A percentile compares a stretch with the other conserved stretches of the same genome.
phyloP scores from a whole-genome alignment of 2,797 vertebrate genomes.

The Tenualosa ilisha region DNA sequence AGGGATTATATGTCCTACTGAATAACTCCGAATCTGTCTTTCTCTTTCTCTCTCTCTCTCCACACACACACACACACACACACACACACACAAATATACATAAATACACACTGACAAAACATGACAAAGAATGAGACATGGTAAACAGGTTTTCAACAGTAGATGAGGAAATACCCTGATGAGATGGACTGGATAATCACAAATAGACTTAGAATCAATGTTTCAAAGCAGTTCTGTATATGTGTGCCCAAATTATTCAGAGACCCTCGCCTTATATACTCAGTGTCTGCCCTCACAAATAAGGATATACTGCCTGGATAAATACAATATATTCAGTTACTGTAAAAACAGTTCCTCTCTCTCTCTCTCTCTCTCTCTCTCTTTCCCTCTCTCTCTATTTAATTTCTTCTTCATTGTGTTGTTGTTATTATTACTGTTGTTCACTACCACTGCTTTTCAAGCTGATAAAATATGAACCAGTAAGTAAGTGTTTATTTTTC shows the following conservation, averaged over 20 bases:
- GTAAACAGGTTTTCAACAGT: neutral
- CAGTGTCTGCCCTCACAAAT: neutral
- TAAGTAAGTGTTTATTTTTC: neutral
- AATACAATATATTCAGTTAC: neutral
- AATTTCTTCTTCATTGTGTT: too few species aligned
- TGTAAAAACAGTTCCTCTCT: neutral
- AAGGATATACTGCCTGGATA: neutral
- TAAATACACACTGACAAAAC: neutral
- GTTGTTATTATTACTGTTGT: too few species aligned
- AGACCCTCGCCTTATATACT: too few species aligned
- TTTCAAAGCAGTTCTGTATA: neutral
- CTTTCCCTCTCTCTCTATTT: neutral
- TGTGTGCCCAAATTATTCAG: too few species aligned
- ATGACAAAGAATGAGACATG: neutral
- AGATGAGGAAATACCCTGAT: neutral
- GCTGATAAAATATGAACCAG: neutral
- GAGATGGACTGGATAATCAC: neutral
- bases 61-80: neutral
- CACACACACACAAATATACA: neutral
- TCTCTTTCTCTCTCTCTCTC: neutral
- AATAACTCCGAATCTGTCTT: neutral
- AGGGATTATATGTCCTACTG: constrained; percentile 9
- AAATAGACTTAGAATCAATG: neutral
- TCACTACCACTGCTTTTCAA: neutral
- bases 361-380: neutral